These are phyloP conservation scores for Eupithecia pulchellata DNA, from an alignment of 2,888 invertebrate genomes.

Conservation along the genomic window DNA sequence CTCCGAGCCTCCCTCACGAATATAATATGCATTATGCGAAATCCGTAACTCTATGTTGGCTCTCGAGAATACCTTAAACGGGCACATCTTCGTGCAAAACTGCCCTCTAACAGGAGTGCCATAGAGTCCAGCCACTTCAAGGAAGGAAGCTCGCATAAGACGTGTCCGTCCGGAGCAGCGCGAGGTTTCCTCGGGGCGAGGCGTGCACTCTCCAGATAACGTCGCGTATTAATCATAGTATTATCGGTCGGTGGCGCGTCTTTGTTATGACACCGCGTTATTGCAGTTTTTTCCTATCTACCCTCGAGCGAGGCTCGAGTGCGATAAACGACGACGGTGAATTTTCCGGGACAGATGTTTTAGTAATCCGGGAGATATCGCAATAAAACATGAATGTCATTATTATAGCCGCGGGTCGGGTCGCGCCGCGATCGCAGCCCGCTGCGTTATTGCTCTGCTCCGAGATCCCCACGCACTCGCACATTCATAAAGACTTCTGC, in stretches of 20 bases:
- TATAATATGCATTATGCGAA: slow-evolving; percentile 86
- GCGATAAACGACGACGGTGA: slow-evolving; percentile 80
- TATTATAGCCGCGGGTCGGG: slow-evolving; percentile 48
- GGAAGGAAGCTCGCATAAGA: slow-evolving; percentile 37
- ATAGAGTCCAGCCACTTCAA: slow-evolving; percentile 39
- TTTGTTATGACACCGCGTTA: slow-evolving; percentile 84
- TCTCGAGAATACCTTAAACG: slow-evolving; percentile 76
- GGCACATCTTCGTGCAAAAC: slow-evolving; percentile 34
- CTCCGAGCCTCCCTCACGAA: slow-evolving; percentile 66
- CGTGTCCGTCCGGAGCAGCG: slow-evolving; percentile 43
- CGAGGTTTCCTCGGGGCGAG: slow-evolving; percentile 63
- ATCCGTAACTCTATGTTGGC: slow-evolving; percentile 83
- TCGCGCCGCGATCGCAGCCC: slow-evolving; percentile 21
- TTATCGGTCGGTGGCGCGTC: slow-evolving; percentile 82
- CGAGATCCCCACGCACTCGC: slow-evolving; percentile 12
- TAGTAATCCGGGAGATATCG: slow-evolving; percentile 71
- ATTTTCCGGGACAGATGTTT: slow-evolving; percentile 85
- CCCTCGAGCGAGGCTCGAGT: slow-evolving; percentile 60
- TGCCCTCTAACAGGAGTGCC: slow-evolving; percentile 37
- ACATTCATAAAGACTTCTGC: slow-evolving; percentile 30
- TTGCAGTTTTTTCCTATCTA: slow-evolving; percentile 84
- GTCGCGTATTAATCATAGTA: slow-evolving; percentile 84
- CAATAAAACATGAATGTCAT: slow-evolving; percentile 78
- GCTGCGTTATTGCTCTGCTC: slow-evolving; percentile 37
- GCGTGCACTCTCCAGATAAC: slow-evolving; percentile 84